phyloP scores from a whole-genome alignment of 2,797 vertebrate species.

The Cetoscarus ocellatus region DNA sequence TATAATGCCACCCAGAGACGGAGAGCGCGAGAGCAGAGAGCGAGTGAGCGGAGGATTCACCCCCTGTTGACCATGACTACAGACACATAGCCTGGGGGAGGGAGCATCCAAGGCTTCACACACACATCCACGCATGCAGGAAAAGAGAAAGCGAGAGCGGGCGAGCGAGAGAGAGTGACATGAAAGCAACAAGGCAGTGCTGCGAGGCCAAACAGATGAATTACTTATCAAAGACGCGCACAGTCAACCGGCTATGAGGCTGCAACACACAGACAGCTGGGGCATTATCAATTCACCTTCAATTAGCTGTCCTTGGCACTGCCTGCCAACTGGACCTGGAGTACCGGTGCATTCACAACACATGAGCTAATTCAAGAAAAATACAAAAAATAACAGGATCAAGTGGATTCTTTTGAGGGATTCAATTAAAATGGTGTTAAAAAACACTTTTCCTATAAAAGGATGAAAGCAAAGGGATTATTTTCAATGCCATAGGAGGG shows the following conservation, averaged over 20 bases:
- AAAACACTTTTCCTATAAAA: slow-evolving; percentile 35
- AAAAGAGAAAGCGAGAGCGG: neutral
- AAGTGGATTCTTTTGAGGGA: slow-evolving; percentile 68
- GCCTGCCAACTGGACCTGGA: slow-evolving; percentile 57
- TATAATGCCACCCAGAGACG: slow-evolving; percentile 61
- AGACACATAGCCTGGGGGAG: slow-evolving; percentile 73
- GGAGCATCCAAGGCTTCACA: slow-evolving; percentile 65
- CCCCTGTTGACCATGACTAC: slow-evolving; percentile 76
- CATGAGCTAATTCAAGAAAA: slow-evolving; percentile 38
- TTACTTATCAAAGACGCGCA: slow-evolving; percentile 78
- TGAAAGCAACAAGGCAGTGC: slow-evolving; percentile 78
- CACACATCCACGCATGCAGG: slow-evolving; percentile 36
- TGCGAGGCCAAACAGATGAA: slow-evolving; percentile 81
- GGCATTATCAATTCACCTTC: slow-evolving; percentile 80
- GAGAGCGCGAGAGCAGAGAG: slow-evolving; percentile 53
- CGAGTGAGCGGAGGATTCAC: slow-evolving; percentile 62
- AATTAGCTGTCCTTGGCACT: slow-evolving; percentile 73
- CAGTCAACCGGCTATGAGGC: slow-evolving; percentile 65
- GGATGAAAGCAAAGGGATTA: slow-evolving; percentile 71
- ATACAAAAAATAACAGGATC: slow-evolving; percentile 32
- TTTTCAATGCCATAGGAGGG: slow-evolving; percentile 65
- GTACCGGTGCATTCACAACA: slow-evolving; percentile 38
- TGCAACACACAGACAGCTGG: slow-evolving; percentile 67
- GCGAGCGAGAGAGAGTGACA: slow-evolving; percentile 50
- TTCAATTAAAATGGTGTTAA: slow-evolving; percentile 66